A percentile compares a stretch with the other conserved stretches of the same genome.
Conservation (phyloP, 2,888 invertebrate species). For the Eledone cirrhosa region DNA sequence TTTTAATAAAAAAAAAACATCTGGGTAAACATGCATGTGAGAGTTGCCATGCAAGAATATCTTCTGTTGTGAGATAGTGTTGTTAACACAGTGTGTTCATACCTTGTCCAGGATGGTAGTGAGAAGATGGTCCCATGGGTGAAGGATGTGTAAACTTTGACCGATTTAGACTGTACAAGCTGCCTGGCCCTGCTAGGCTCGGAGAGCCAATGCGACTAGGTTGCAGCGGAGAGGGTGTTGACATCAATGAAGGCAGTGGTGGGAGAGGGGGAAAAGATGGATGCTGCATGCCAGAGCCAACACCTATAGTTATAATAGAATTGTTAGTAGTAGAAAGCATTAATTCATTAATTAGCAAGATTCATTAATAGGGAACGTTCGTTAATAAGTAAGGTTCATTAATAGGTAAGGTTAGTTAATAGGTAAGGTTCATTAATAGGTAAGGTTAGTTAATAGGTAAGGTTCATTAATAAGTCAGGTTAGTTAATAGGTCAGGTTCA, state of each 20-base stretch:
- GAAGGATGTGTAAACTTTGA: slow-evolving; percentile 12
- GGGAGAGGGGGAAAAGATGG: slow-evolving; percentile 8
- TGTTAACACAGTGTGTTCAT: slow-evolving; percentile 27
- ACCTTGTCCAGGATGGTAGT: slow-evolving; percentile 16
- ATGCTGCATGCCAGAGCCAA: slow-evolving; percentile 11
- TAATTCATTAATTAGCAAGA: too few species aligned
- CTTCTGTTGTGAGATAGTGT: background rate
- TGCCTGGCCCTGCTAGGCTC: background rate
- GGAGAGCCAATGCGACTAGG: background rate
- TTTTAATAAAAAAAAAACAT: background rate
- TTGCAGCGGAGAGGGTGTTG: background rate
- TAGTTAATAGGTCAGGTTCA: too few species aligned
- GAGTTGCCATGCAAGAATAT: background rate
- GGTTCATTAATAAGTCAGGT: too few species aligned
- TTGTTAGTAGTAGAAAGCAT: background rate
- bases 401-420: too few species aligned
- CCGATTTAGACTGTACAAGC: slow-evolving; percentile 9
- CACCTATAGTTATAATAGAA: slow-evolving; percentile 7
- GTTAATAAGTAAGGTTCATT: too few species aligned
- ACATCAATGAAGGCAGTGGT: slow-evolving; percentile 19
- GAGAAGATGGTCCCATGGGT: background rate
- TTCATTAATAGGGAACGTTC: too few species aligned
- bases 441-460: too few species aligned
- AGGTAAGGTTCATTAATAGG: too few species aligned
- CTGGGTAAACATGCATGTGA: too few species aligned